phyloP scores from a whole-genome alignment of 2,888 invertebrate species.

The Brachynemurus nebulosus region DNA sequence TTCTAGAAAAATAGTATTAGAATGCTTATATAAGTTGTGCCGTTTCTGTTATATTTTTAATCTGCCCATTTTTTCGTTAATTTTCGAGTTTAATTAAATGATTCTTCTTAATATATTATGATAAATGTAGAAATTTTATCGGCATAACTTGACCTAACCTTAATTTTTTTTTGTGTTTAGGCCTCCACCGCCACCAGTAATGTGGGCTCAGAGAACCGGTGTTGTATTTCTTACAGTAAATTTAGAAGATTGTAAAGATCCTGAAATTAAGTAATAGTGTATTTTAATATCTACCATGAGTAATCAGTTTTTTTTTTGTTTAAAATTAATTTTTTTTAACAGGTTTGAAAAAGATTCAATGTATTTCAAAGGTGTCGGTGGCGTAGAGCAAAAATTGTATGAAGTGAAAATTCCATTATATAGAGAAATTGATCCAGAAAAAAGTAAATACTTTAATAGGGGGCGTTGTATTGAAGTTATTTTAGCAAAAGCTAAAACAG shows the following conservation, averaged over 20 bases:
- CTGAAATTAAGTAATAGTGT: conserved; percentile 51
- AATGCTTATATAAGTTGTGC: neutral
- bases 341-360: conserved; percentile 58
- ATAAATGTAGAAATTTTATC: no score
- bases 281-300: no score
- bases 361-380: conserved; percentile 74
- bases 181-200: conserved; percentile 63
- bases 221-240: conserved; percentile 78
- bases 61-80: neutral
- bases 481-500: conserved; percentile 47
- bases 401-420: conserved; percentile 80
- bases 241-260: conserved; percentile 78
- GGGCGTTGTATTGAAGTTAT: conserved; percentile 64
- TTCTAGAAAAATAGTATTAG: conserved; percentile 1
- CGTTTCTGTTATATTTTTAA: no score
- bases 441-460: conserved; percentile 54
- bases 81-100: neutral
- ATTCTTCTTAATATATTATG: no score
- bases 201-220: conserved; percentile 86
- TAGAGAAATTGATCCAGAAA: conserved; percentile 69
- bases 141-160: conserved; percentile 4
- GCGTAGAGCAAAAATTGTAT: conserved; percentile 69
- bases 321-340: conserved; percentile 14
- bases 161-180: conserved; percentile 27
- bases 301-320: no score